phyloP scores from a whole-genome alignment of 30 jellyfish, hydroid and myxozoan species.

The Rhopilema esculentum region DNA sequence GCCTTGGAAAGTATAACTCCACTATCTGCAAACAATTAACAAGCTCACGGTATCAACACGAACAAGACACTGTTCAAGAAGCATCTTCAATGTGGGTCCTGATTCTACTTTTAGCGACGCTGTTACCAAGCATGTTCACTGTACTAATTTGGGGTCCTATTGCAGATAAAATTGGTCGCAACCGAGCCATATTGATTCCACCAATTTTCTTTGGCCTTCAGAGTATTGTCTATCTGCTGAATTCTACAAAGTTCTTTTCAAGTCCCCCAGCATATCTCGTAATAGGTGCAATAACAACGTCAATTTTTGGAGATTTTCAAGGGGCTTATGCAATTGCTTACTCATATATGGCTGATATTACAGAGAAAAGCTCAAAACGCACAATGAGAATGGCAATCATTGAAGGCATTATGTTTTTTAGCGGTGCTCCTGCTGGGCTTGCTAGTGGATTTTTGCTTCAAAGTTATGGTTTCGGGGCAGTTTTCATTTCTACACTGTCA shows the following conservation, averaged over 20 bases:
- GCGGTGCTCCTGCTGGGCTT: slow-evolving; percentile 90
- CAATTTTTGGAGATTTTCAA: slow-evolving; percentile 71
- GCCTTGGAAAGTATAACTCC: slow-evolving; percentile 68
- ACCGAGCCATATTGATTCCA: slow-evolving; percentile 71
- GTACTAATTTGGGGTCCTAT: slow-evolving; percentile 94
- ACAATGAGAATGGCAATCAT: slow-evolving; percentile 92
- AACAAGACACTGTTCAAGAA: slow-evolving; percentile 59
- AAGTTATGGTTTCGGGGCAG: slow-evolving; percentile 80
- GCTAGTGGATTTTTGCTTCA: slow-evolving; percentile 78
- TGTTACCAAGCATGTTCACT: slow-evolving; percentile 82
- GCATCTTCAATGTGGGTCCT: slow-evolving; percentile 83
- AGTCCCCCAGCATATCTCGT: slow-evolving; percentile 44
- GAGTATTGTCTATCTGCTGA: slow-evolving; percentile 58
- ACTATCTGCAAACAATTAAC: slow-evolving; percentile 62
- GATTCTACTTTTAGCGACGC: slow-evolving; percentile 55
- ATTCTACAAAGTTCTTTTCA: slow-evolving; percentile 39
- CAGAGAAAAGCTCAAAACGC: slow-evolving; percentile 75
- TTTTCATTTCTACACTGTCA: slow-evolving; percentile 56
- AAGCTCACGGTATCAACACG: slow-evolving; percentile 18
- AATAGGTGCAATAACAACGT: slow-evolving; percentile 49
- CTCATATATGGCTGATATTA: slow-evolving; percentile 90
- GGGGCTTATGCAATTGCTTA: slow-evolving; percentile 92
- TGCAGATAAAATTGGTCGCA: slow-evolving; percentile 87
- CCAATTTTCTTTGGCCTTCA: slow-evolving; percentile 87
- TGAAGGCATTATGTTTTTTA: slow-evolving; percentile 82